Conservation (phyloP, 2,113 vertebrate genomes). For the Notothenia coriiceps region DNA sequence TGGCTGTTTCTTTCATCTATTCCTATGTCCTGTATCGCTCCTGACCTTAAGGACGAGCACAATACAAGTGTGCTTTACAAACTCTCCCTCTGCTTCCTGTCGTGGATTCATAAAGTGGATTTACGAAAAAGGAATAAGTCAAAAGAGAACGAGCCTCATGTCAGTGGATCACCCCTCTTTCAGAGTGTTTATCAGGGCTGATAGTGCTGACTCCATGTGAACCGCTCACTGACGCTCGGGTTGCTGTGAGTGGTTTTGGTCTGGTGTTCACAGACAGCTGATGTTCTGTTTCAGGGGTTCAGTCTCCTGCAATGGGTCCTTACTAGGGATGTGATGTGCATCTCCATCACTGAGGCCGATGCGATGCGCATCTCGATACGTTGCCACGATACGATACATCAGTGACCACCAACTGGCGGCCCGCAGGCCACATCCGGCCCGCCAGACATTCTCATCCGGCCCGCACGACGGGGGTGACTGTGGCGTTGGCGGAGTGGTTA, state of each 20-base stretch:
- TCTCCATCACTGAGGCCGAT: no score
- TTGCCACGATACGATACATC: no score
- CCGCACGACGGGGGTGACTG: no score
- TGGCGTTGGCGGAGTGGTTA: no score
- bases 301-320: background rate
- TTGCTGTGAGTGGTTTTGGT: background rate
- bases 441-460: no score
- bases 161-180: background rate
- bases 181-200: no score
- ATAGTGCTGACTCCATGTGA: background rate
- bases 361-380: no score
- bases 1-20: conserved; percentile 15
- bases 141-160: background rate
- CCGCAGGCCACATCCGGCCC: no score
- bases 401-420: no score
- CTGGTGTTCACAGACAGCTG: background rate
- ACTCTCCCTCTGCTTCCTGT: background rate
- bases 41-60: background rate
- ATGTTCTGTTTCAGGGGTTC: background rate
- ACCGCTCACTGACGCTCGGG: background rate
- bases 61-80: background rate
- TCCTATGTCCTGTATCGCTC: background rate
- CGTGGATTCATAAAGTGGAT: background rate
- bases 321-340: no score
- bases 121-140: background rate